Evolutionary conservation across 1,140 invertebrate species (phyloP), one percentile per base, ranked within the genome.

Genomic region (Hestina assimilis): DNA sequence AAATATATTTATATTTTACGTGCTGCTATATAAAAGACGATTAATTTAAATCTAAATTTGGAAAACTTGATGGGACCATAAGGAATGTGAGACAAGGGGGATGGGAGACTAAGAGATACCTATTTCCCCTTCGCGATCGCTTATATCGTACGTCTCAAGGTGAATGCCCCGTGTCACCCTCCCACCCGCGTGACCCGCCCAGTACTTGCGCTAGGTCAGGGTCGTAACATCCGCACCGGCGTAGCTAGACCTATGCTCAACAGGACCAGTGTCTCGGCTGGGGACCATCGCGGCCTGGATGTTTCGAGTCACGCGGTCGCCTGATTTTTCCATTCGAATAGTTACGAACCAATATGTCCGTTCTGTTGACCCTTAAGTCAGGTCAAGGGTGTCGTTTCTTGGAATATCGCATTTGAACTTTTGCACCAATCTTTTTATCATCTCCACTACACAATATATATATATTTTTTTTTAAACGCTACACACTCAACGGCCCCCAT

Each of bases 261-360:
- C 51, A 21, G 29, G 15, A 46, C 19, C 41, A 17, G 20, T 42
- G 28, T 46, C 31, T 17, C 23, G 56, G 57, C 12, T 47, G 63
- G 51, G 33, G 59, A 42, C 52, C 69, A 50, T 55, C 21, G 9
- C 73, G 69, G 70, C 46, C 62, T 63, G 54, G 50, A 64, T 54
- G 45, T 38, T 21, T 73, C 63, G 62, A 68, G 72, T 72, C 77
- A 71, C 70, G 67, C 64, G 63, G 48, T 72, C 66, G 63, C 74
- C 69, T 70, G 76, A 84, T 82, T 83, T 83, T 85, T 85, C 79
- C 78, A 67, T 75, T 75, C 76, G 82, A 74, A 75, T 85, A 82
- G 82, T 79, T 79, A 71, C n/a, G n/a, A n/a, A n/a, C 72, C 66
- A 72, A 77, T 78, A 62, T 69, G 73, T 75, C 75, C 66, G 63